These are phyloP conservation scores for Thryonomys swinderianus DNA, from an alignment of 2,113 vertebrate genomes.

Conservation along the genomic window DNA sequence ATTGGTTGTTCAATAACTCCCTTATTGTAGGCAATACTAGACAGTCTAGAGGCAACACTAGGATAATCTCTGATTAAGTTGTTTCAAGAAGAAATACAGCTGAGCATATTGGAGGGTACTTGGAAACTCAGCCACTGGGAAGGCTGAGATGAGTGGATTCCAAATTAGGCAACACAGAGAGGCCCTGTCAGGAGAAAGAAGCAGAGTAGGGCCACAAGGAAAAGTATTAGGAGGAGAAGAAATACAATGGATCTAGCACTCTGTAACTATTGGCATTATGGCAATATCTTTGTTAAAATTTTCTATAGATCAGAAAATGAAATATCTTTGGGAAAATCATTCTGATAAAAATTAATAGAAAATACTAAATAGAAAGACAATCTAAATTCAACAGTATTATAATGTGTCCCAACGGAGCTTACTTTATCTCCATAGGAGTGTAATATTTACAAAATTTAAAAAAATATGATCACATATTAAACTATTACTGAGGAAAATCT, in stretches of 20 bases:
- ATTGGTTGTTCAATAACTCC: neutral
- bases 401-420: neutral
- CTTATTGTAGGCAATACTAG: neutral
- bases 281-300: neutral
- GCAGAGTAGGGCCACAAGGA: too few relatives aligned
- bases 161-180: neutral
- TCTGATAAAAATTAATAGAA: neutral
- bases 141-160: neutral
- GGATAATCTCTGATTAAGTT: neutral
- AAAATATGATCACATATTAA: neutral
- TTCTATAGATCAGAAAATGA: neutral
- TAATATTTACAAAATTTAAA: neutral
- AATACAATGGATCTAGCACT: neutral
- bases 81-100: neutral
- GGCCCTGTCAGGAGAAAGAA: neutral
- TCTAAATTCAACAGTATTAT: neutral
- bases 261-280: neutral
- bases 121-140: neutral
- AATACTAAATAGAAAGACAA: neutral
- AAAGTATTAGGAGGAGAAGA: neutral
- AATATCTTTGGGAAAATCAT: neutral
- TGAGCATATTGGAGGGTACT: neutral
- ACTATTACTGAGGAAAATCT: neutral
- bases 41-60: neutral
- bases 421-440: neutral